Conservation (phyloP, 2,888 invertebrate genomes). For the Acleris laterana region DNA sequence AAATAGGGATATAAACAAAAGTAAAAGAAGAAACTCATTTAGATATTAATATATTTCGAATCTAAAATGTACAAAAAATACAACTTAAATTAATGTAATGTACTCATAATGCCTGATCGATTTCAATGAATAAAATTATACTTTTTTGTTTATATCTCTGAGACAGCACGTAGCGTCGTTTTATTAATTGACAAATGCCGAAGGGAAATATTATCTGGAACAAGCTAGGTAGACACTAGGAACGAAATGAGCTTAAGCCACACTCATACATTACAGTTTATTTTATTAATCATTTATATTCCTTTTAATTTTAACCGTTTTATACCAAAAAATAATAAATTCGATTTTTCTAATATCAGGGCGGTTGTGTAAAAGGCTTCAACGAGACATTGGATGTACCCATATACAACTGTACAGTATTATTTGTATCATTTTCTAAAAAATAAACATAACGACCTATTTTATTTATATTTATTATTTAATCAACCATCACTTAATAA, state of each 20-base stretch:
- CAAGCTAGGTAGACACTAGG: slow-evolving; percentile 67
- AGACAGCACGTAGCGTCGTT: slow-evolving; percentile 62
- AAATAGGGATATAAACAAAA: slow-evolving; percentile 38
- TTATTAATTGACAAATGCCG: slow-evolving; percentile 78
- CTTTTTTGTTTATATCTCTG: slow-evolving; percentile 62
- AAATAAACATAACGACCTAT: slow-evolving; percentile 82
- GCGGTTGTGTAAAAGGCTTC: slow-evolving; percentile 78
- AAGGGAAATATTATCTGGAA: slow-evolving; percentile 63
- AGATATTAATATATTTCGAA: slow-evolving; percentile 89
- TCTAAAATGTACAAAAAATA: slow-evolving; percentile 91
- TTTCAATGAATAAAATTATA: slow-evolving; percentile 65
- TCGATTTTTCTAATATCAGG: slow-evolving; percentile 79
- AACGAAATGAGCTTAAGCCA: slow-evolving; percentile 70
- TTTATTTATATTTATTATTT: slow-evolving; percentile 81
- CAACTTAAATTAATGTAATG: slow-evolving; percentile 87
- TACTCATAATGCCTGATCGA: slow-evolving; percentile 83
- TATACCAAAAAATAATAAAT: slow-evolving; percentile 75
- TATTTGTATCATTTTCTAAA: slow-evolving; percentile 69
- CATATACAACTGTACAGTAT: slow-evolving; percentile 67
- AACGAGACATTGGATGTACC: slow-evolving; percentile 69
- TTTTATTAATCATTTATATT: slow-evolving; percentile 47
- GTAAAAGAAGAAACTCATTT: slow-evolving; percentile 69
- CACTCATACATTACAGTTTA: slow-evolving; percentile 57
- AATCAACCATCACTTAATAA: slow-evolving; percentile 85
- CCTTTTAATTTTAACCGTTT: slow-evolving; percentile 50